These are phyloP conservation scores for Cecidostiba fungosa DNA, from an alignment of 2,888 invertebrate species.

Conservation along the genomic window DNA sequence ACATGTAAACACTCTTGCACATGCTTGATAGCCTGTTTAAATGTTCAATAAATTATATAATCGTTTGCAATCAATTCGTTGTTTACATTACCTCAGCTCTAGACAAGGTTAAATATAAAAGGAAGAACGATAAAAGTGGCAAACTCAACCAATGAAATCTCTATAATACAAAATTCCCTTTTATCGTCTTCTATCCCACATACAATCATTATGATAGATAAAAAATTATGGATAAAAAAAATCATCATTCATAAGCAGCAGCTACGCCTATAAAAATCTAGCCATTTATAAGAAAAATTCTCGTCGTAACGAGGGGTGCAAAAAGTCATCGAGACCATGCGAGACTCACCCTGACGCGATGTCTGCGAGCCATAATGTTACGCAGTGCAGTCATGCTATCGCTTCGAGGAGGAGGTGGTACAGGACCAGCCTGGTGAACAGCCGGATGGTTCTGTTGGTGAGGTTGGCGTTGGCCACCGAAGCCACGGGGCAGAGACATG, in stretches of 20 bases:
- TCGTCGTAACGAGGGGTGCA: background rate
- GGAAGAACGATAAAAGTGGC: constrained; percentile 31
- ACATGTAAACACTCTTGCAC: background rate
- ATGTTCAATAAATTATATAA: background rate
- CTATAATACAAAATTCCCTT: constrained; percentile 20
- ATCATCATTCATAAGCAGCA: constrained; percentile 54
- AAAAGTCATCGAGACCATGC: background rate
- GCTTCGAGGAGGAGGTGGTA: constrained; percentile 78
- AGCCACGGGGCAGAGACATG: constrained; percentile 80
- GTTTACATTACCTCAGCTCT: background rate
- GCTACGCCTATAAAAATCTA: constrained; percentile 41
- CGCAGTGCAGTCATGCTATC: constrained; percentile 79
- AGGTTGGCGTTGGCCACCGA: constrained; percentile 74
- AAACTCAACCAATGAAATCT: constrained; percentile 14
- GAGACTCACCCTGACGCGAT: constrained; percentile 75
- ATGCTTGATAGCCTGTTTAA: background rate
- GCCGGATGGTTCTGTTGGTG: constrained; percentile 65
- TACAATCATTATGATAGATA: background rate
- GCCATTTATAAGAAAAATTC: constrained; percentile 26
- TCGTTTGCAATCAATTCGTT: background rate
- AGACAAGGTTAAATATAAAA: constrained; percentile 15
- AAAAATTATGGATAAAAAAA: constrained; percentile 24
- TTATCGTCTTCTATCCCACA: constrained; percentile 24
- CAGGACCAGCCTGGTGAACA: constrained; percentile 72
- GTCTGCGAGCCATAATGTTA: constrained; percentile 77